Evolutionary conservation across 2,113 vertebrate genomes (phyloP).

Genomic region (Petrocephalus microphthalmus): DNA sequence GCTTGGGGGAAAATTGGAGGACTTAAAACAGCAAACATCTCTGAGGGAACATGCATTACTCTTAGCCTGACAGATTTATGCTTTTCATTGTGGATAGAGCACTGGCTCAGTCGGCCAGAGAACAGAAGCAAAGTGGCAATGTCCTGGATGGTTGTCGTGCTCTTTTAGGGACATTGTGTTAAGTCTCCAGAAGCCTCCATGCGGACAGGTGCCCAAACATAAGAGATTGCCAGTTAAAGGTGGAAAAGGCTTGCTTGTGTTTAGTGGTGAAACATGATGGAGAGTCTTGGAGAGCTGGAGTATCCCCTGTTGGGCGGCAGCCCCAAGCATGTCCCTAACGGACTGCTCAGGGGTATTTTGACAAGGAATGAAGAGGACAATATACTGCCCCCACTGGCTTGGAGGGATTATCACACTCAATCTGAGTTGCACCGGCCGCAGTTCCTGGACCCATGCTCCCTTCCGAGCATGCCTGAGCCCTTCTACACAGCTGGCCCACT

Average conservation of each 20-base stretch:
- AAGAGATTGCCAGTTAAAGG: conserved; percentile 44
- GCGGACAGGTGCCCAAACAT: not conserved
- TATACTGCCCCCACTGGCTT: conserved; percentile 52
- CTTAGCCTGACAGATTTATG: conserved; percentile 26
- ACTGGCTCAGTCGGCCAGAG: conserved; percentile 8
- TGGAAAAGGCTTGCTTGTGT: not conserved
- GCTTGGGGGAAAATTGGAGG: conserved; percentile 23
- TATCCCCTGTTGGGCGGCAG: conserved; percentile 61
- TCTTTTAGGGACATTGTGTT: conserved; percentile 33
- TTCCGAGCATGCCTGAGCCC: conserved; percentile 57
- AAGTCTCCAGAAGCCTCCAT: not conserved
- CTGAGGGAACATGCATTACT: conserved; percentile 18
- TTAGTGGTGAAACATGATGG: conserved; percentile 40
- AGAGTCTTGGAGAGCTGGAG: conserved; percentile 61
- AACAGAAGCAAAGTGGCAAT: conserved; percentile 45
- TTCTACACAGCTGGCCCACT: conserved; percentile 54
- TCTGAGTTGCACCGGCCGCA: conserved; percentile 58
- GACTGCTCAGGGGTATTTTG: conserved; percentile 52
- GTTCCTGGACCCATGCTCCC: conserved; percentile 60
- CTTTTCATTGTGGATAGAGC: conserved; percentile 36
- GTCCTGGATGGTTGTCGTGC: conserved; percentile 50
- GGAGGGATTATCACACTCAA: conserved; percentile 54
- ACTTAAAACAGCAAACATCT: conserved; percentile 24
- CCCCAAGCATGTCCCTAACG: conserved; percentile 34
- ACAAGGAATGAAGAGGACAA: conserved; percentile 59